Evolutionary conservation across 2,797 vertebrate genomes (phyloP).

Genomic region (Oreochromis grahami): DNA sequence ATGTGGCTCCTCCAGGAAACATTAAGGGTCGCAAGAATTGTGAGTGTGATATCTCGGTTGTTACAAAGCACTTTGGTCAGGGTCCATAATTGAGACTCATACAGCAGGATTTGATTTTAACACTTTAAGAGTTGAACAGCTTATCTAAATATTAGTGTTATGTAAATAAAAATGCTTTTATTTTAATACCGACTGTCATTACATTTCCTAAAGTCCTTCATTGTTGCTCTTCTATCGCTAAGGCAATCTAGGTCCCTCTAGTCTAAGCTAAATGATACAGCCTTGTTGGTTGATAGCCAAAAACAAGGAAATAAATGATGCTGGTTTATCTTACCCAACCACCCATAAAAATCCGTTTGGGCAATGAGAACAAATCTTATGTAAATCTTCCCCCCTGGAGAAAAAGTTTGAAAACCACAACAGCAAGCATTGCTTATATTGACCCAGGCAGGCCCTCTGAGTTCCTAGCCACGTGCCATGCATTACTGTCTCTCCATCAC

Average conservation of each 20-base stretch:
- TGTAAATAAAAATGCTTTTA: background rate
- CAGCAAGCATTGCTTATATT: constrained; percentile 48
- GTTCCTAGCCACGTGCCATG: constrained; percentile 58
- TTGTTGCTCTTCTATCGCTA: background rate
- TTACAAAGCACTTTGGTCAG: background rate
- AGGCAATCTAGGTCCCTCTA: background rate
- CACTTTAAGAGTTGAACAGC: background rate
- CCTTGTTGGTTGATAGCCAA: constrained; percentile 19
- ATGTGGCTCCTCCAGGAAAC: background rate
- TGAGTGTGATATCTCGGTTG: background rate
- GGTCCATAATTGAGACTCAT: background rate
- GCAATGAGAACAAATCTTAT: constrained; percentile 29
- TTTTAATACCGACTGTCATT: background rate
- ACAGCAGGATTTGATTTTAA: background rate
- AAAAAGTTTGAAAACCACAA: constrained; percentile 49
- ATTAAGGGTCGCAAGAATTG: background rate
- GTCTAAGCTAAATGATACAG: constrained; percentile 2
- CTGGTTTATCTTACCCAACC: constrained; percentile 33
- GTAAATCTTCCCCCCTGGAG: constrained; percentile 29
- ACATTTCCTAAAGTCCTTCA: background rate
- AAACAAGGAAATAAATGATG: constrained; percentile 32
- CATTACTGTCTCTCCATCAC: constrained; percentile 60
- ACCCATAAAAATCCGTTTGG: constrained; percentile 26
- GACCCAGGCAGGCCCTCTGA: constrained; percentile 46
- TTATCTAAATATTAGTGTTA: background rate